Evolutionary conservation across 1,140 invertebrate species (phyloP), one percentile per base, ranked within the genome.

Genomic region (Mamestra configurata): DNA sequence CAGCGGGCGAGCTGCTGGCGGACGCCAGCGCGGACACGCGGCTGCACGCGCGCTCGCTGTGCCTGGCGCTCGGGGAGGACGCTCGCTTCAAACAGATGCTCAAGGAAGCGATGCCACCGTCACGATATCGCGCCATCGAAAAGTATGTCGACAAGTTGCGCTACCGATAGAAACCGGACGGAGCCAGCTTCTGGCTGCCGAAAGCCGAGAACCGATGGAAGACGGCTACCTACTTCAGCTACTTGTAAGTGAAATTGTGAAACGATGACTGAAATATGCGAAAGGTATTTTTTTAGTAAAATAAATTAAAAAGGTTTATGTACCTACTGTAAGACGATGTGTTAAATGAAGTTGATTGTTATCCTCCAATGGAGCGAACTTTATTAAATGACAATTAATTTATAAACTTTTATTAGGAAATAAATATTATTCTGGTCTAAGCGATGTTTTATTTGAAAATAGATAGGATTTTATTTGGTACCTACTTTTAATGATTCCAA

Each of bases 1-100:
- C 97, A 0, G 97, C 97, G 3, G 98, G 98, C 0, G 98, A 98
- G 85, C 96, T 99, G 78, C 92, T 98, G 0, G 97, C 97, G 7
- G 99, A 99, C 91, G 97, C 98, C 13, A 98, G 97, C 89, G 96
- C 98, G 20, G 98, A 98, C 81, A 98, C 98, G 0, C 97, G 99
- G 96, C 95, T 91, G 92, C 97, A 96, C 91, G 97, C 97, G 1
- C 96, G 97, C 51, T 96, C 96, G 70, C 95, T 98, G 15, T 96
- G 97, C 81, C 93, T 95, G 11, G 89, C 95, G 0, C 89, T 98
- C 10, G 96, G 97, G 73, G 91, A 96, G 10, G 96, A 98, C 90
- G 86, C 90, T 1, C 95, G 96, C 18, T 97, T 97, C 88, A 96
- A 96, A 72, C 96, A 96, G 71, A 92, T 97, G 83, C 88, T 98